phyloP scores from a whole-genome alignment of 1,140 invertebrate genomes.

The Melitaea cinxia region DNA sequence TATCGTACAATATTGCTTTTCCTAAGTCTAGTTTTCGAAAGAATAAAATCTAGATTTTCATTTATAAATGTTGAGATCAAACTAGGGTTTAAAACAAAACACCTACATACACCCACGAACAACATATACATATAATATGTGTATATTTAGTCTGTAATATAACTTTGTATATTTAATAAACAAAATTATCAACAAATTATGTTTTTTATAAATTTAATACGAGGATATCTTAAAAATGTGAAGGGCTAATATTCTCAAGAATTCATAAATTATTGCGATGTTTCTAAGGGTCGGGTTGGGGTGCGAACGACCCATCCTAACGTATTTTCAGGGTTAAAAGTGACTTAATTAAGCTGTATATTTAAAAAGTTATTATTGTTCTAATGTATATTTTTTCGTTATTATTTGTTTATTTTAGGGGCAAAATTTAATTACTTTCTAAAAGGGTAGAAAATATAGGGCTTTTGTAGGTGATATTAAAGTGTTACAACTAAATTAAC shows the following conservation, averaged over 20 bases:
- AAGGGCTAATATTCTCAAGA: conserved; percentile 6
- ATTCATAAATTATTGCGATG: conserved; percentile 13
- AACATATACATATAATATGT: no score
- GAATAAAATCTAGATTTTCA: no score
- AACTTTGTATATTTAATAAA: background rate
- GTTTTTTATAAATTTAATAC: background rate
- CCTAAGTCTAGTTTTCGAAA: no score
- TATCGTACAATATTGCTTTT: no score
- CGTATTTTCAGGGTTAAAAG: conserved; percentile 20
- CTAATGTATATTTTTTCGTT: background rate
- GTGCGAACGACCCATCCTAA: conserved; percentile 15
- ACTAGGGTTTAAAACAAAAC: no score
- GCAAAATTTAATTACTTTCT: no score
- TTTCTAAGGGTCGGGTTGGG: conserved; percentile 7
- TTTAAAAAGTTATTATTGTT: background rate
- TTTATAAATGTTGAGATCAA: no score
- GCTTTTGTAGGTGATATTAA: no score
- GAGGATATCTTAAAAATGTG: conserved; percentile 3
- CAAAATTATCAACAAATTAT: background rate
- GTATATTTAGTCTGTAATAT: no score
- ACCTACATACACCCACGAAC: no score
- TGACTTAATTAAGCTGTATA: conserved; percentile 19
- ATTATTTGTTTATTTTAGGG: background rate
- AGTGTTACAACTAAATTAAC: no score
- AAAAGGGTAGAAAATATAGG: no score